Percentiles rank a stretch among this genome's conserved stretches.
These are phyloP conservation scores for Limnephilus marmoratus DNA, from an alignment of 2,888 invertebrate genomes.

Conservation along the genomic window DNA sequence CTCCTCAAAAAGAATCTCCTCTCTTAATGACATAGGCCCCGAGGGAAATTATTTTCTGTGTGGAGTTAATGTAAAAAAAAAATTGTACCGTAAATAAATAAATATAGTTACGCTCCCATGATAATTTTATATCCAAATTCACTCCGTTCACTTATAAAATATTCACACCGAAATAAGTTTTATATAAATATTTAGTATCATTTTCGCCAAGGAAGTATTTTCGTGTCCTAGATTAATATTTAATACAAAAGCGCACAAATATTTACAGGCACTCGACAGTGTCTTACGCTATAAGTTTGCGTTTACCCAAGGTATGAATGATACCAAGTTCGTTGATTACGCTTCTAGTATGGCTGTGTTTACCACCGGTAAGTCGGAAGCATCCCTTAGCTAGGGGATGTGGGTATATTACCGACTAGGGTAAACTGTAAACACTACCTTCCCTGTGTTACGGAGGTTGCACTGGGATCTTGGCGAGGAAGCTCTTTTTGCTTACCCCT, in stretches of 20 bases:
- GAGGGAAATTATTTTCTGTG: no score
- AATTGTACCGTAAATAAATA: no score
- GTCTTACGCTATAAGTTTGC: neutral
- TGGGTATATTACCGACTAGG: constrained; percentile 20
- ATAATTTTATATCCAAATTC: neutral
- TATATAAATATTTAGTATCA: neutral
- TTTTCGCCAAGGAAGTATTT: neutral
- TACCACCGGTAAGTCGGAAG: constrained; percentile 33
- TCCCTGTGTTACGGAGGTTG: neutral
- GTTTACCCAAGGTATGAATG: constrained; percentile 35
- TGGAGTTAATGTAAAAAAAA: no score
- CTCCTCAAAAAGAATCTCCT: no score
- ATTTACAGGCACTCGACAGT: constrained; percentile 22
- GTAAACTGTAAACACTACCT: constrained; percentile 23
- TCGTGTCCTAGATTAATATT: neutral
- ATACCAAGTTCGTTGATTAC: constrained; percentile 43
- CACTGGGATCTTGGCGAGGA: constrained; percentile 8
- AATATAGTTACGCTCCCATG: neutral
- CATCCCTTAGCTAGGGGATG: constrained; percentile 20
- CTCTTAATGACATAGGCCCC: no score
- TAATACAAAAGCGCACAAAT: constrained; percentile 18
- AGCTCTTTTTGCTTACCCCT: neutral
- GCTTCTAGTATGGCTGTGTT: constrained; percentile 29
- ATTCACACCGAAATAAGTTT: neutral
- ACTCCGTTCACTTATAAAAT: neutral